Evolutionary conservation across 2,888 invertebrate genomes (phyloP), one percentile per base, ranked within the genome.

Genomic region (Lagria hirta): DNA sequence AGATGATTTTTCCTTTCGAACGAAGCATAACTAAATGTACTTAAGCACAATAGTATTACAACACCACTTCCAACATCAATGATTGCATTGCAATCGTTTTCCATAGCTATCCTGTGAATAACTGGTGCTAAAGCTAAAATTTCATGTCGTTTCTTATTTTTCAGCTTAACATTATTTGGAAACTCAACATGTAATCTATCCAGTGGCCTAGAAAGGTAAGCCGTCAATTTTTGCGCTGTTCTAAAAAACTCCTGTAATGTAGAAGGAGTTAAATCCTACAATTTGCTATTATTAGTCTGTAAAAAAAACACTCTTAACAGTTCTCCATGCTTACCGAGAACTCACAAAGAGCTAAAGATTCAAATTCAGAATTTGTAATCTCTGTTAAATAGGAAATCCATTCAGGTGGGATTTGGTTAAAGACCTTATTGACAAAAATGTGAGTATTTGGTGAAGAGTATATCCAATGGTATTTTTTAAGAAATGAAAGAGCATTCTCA

Each of bases 1-100:
- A n/a, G n/a, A n/a, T n/a, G n/a, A n/a, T n/a, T n/a, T n/a, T n/a
- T n/a, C n/a, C n/a, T n/a, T n/a, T n/a, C n/a, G n/a, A n/a, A n/a
- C n/a, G n/a, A n/a, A n/a, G n/a, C n/a, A n/a, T n/a, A n/a, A n/a
- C n/a, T n/a, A n/a, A n/a, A n/a, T n/a, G n/a, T n/a, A n/a, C n/a
- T n/a, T n/a, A n/a, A n/a, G n/a, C n/a, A n/a, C n/a, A n/a, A n/a
- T n/a, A 32, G 20, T n/a, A 23, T 77, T 74, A 85, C 85, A 73
- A 88, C 70, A 3, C 88, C 88, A 8, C 83, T 80, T 7, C 88
- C 88, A 56, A 88, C 75, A 68, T 88, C 88, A 0, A 88, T 74
- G 11, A 88, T 71, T 1, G 76, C 68, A 29, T 75, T 65, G 41
- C 80, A 75, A 4, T 70, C 64, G 4, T 65, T 60, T 15, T 69